Evolutionary conservation across 1,140 invertebrate species (phyloP), one percentile per base, ranked within the genome.

Genomic region (Rhopalosiphum maidis): DNA sequence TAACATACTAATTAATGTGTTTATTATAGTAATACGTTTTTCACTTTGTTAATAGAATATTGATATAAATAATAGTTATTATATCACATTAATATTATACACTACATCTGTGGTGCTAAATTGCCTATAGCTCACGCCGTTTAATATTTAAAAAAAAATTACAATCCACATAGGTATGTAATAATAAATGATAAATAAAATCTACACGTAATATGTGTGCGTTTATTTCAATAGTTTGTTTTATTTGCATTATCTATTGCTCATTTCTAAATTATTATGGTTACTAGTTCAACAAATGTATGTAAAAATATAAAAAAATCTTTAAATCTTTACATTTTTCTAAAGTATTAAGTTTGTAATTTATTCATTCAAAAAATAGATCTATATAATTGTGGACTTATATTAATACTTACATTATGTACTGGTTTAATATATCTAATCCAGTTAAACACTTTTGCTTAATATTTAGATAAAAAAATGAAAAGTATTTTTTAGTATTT

Each of bases 121-220:
- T 93, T 93, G 91, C 91, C 91, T 93, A 93, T 85, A 93, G n/a
- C 2, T 4, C 11, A 55, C 91, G 91, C 91, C 90, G 90, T 68
- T 91, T 37, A 11, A 90, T 37, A n/a, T 22, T 11, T 21, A 46
- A 85, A 85, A 43, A 6, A 82, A 22, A 43, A 41, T 37, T 85
- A 25, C 21, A 43, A 85, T 3, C 22, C 22, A 11, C 22, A 37
- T 41, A 41, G 41, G 41, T 41, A 46, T 46, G 9, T 46, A 83
- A 35, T 22, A 83, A 60, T 30, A 23, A 60, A 60, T 60, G 25
- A 68, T 68, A 15, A 68, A 60, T 60, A 30, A 30, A n/a, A 15
- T 60, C 30, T 30, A 60, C 25, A 68, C 0, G 9, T 30, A 60
- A 11, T 60, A 60, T 55, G 7, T 60, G 25, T 30, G 9, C 9